phyloP scores from a whole-genome alignment of 1,140 invertebrate species.

The Magallana ariakensis region DNA sequence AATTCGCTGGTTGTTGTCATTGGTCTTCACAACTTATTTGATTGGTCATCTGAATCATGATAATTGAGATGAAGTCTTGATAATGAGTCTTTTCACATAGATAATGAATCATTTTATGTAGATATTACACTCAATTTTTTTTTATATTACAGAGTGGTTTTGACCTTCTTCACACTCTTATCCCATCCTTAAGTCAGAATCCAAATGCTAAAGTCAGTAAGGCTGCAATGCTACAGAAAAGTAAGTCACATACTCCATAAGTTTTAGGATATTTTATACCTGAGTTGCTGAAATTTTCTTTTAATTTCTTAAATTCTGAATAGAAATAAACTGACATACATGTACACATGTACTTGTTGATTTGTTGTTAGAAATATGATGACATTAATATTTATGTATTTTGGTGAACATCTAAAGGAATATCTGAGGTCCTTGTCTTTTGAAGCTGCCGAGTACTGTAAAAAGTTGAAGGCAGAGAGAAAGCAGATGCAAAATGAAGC shows the following conservation, averaged over 20 bases:
- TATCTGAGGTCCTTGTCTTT: constrained; percentile 45
- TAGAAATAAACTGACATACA: too few species aligned
- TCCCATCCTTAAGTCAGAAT: constrained; percentile 92
- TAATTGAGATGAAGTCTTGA: too few species aligned
- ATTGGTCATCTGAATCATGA: too few species aligned
- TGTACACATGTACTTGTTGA: neutral
- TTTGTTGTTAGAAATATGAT: too few species aligned
- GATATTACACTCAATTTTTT: neutral
- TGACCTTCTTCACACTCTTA: constrained; percentile 94
- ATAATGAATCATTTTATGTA: neutral
- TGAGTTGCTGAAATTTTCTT: too few species aligned
- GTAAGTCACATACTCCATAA: constrained; percentile 76
- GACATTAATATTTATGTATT: too few species aligned
- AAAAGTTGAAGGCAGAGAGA: constrained; percentile 91
- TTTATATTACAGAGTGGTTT: constrained; percentile 88
- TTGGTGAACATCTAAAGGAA: too few species aligned
- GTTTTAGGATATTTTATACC: too few species aligned
- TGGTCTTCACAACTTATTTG: too few species aligned
- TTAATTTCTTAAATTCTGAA: too few species aligned
- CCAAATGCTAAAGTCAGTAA: constrained; percentile 94
- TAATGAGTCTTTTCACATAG: too few species aligned
- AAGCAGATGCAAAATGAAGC: constrained; percentile 94
- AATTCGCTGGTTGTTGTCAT: neutral
- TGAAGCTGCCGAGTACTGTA: constrained; percentile 92
- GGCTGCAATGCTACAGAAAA: constrained; percentile 97